A percentile compares a stretch with the other conserved stretches of the same genome.
Evolutionary conservation across 2,888 invertebrate genomes (phyloP).

Genomic region (Andrena hattorfiana): DNA sequence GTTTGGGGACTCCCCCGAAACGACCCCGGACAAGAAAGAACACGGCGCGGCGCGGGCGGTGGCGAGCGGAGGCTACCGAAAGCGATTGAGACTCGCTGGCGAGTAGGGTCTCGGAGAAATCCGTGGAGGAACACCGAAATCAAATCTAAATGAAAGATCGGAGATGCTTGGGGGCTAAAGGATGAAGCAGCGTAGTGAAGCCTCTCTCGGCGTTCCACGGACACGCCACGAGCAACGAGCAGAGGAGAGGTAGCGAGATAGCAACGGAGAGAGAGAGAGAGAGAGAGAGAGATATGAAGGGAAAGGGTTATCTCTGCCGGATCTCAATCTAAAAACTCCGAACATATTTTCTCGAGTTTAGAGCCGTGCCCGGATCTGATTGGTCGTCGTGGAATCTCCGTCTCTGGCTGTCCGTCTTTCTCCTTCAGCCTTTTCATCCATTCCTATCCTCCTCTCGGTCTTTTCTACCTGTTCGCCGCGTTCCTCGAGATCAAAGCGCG

Average conservation of each 20-base stretch:
- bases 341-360: conserved; percentile 80
- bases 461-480: conserved; percentile 78
- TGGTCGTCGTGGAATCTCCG: conserved; percentile 70
- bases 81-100: conserved; percentile 37
- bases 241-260: conserved; percentile 24
- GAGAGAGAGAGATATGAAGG: conserved; percentile 27
- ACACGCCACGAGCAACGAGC: conserved; percentile 36
- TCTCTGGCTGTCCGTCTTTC: conserved; percentile 59
- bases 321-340: conserved; percentile 74
- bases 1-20: background rate
- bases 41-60: background rate
- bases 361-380: conserved; percentile 70
- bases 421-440: conserved; percentile 51
- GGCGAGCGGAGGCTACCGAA: conserved; percentile 43
- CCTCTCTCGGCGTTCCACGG: conserved; percentile 67
- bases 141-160: conserved; percentile 75
- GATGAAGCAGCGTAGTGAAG: conserved; percentile 36
- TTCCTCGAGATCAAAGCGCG: conserved; percentile 78
- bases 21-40: conserved; percentile 25
- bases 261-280: background rate
- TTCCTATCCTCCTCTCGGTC: conserved; percentile 65
- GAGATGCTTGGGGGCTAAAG: conserved; percentile 31
- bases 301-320: conserved; percentile 69
- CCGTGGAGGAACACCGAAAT: conserved; percentile 55
- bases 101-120: conserved; percentile 25